phyloP scores from a whole-genome alignment of 1,140 invertebrate species.

The Diorhabda elongata region DNA sequence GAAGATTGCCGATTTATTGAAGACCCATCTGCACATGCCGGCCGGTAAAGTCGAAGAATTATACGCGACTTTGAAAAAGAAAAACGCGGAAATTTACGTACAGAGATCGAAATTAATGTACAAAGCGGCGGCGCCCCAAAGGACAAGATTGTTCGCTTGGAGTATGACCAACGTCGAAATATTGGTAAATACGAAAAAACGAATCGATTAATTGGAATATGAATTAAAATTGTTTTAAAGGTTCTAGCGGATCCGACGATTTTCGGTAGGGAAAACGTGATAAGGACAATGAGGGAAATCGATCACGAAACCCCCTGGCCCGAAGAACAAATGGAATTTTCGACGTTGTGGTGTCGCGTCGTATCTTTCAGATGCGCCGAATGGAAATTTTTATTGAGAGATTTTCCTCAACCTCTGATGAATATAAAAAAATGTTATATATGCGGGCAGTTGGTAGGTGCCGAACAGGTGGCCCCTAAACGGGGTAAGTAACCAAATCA shows the following conservation, averaged over 20 bases:
- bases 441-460: constrained; percentile 86
- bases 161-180: constrained; percentile 68
- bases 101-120: constrained; percentile 83
- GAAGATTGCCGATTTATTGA: constrained; percentile 66
- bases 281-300: constrained; percentile 70
- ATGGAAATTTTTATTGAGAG: constrained; percentile 87
- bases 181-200: constrained; percentile 28
- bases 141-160: constrained; percentile 78
- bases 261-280: constrained; percentile 76
- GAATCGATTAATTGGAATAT: too few species aligned
- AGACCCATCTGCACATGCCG: constrained; percentile 76
- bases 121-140: constrained; percentile 61
- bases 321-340: constrained; percentile 85
- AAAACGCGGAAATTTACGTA: constrained; percentile 93
- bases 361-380: constrained; percentile 75
- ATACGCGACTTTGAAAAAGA: constrained; percentile 77
- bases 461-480: constrained; percentile 77
- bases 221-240: not conserved
- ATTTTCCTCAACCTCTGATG: constrained; percentile 91
- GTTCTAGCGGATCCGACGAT: constrained; percentile 76
- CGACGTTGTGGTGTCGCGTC: constrained; percentile 87
- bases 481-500: constrained; percentile 55
- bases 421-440: constrained; percentile 77
- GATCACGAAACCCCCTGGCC: constrained; percentile 87
- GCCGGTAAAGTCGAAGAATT: constrained; percentile 86